A percentile compares a stretch with the other conserved stretches of the same genome.
Evolutionary conservation across 2,888 invertebrate species (phyloP).

Genomic region (Schizaphis graminum): DNA sequence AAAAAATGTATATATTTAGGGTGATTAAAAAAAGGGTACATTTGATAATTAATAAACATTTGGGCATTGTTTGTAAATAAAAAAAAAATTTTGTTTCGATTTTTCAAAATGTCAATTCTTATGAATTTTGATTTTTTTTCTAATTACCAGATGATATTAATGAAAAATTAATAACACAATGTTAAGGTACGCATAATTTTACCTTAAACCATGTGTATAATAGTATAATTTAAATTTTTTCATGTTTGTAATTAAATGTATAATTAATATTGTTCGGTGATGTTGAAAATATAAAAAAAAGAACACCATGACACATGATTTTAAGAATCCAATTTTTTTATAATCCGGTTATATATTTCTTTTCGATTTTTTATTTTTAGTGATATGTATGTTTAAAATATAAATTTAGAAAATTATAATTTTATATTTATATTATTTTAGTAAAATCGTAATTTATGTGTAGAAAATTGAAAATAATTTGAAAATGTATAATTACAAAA

Average conservation of each 20-base stretch:
- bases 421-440: too few species aligned
- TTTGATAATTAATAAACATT: background rate
- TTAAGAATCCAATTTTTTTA: background rate
- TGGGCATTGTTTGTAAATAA: background rate
- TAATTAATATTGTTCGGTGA: background rate
- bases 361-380: background rate
- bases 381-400: background rate
- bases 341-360: background rate
- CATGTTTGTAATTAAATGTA: background rate
- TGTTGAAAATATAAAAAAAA: background rate
- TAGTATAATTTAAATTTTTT: background rate
- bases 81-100: background rate
- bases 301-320: background rate
- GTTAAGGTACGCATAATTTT: background rate
- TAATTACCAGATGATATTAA: background rate
- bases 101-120: background rate
- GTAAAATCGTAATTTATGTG: too few species aligned
- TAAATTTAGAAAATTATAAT: too few species aligned
- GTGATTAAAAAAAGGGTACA: background rate
- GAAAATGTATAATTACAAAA: background rate
- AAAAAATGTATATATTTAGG: background rate
- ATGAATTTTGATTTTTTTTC: background rate
- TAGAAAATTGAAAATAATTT: background rate
- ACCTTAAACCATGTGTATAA: background rate
- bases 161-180: background rate